These are phyloP conservation scores for Gisinianus flammeolus DNA, from an alignment of 2,888 invertebrate genomes.

Conservation along the genomic window DNA sequence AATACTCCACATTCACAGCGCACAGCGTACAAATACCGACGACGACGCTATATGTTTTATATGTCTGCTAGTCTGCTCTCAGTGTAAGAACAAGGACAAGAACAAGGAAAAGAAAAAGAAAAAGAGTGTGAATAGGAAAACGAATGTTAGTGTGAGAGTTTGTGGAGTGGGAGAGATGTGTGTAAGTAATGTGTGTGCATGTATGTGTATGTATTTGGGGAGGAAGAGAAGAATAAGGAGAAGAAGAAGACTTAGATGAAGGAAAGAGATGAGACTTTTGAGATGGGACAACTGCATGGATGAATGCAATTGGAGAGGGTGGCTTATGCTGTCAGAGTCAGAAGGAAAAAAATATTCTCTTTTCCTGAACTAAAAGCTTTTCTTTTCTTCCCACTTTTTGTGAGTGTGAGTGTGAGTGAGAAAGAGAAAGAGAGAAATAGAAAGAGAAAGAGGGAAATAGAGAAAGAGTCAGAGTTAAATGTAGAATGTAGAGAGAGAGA, in stretches of 20 bases:
- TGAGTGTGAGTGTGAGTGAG: not conserved
- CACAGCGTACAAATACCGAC: too few species aligned
- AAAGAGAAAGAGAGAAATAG: not conserved
- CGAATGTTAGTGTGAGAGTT: too few species aligned
- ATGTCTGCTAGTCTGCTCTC: too few species aligned
- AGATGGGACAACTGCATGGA: slow-evolving; percentile 34
- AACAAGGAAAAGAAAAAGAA: too few species aligned
- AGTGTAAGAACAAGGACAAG: too few species aligned
- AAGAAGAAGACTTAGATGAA: not conserved
- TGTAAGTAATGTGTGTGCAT: not conserved
- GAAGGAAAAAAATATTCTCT: slow-evolving; percentile 25
- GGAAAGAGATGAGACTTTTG: slow-evolving; percentile 30
- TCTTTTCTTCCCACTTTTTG: slow-evolving; percentile 12
- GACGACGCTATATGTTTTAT: too few species aligned
- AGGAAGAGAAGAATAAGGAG: not conserved
- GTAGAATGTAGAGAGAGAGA: not conserved
- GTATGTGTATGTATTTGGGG: not conserved
- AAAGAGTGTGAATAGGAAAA: too few species aligned
- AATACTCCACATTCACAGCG: too few species aligned
- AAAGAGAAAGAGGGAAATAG: not conserved
- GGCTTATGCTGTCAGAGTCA: slow-evolving; percentile 34
- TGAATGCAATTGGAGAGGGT: slow-evolving; percentile 33
- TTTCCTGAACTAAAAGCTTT: slow-evolving; percentile 26
- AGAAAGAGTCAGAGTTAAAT: slow-evolving; percentile 19
- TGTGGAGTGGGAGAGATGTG: not conserved